Evolutionary conservation across 2,888 invertebrate species (phyloP), one percentile per base, ranked within the genome.

Genomic region (Agriotes lineatus): DNA sequence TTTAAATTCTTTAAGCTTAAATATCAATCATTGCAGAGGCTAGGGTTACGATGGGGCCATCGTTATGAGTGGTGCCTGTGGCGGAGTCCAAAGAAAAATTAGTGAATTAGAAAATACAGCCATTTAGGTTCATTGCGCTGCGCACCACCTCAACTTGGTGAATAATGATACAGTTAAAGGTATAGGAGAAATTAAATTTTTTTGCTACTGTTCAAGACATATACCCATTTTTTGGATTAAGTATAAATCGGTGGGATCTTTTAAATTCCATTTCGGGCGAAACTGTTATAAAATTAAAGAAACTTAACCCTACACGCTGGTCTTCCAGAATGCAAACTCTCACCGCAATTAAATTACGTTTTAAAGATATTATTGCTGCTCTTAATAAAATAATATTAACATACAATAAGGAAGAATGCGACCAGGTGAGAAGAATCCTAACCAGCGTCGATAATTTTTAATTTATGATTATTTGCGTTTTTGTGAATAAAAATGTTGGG

Each of bases 291-390:
- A 75, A 71, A 42, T 68, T 77, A 67, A 76, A 79, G 74, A 75
- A 75, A 74, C 62, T 78, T 62, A 78, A 78, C 76, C 77, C 79
- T 35, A 78, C 79, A 66, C 76, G 78, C 69, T 79, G 78, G 77
- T 74, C 77, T 37, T 72, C 74, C 48, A 76, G 76, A 66, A n/a
- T 25, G 10, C 63, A 63, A 69, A 44, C 14, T 22, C 6, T 42
- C 1, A 4, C 18, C 4, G 44, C 58, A n/a, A 16, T 42, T 1
- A 58, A 22, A 14, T 3, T 44, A 14, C 12, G 44, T 7, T 58
- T 12, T 44, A 10, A 25, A 20, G 42, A 58, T 20, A 44, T 58
- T 10, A 19, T 19, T 4, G 39, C 9, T 39, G 5, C 56, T 9
- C 22, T 39, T 12, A 39, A 19, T 18, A n/a, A 57, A 19, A 16